These are phyloP conservation scores for Brachionus angularis DNA, from an alignment of 1,140 invertebrate species.

Conservation along the genomic window DNA sequence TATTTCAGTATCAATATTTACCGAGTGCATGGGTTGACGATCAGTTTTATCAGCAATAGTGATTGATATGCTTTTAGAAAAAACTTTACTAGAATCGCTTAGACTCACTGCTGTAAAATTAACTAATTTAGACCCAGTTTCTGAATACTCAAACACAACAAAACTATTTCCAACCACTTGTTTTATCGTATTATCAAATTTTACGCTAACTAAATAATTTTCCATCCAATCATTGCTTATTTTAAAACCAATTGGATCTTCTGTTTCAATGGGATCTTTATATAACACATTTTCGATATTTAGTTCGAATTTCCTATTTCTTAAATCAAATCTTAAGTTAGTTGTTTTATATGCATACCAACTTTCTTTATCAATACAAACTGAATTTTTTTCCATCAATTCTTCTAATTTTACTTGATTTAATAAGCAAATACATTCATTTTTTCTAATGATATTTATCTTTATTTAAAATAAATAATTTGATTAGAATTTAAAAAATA, in stretches of 20 bases:
- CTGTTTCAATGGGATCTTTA: conserved; percentile 3
- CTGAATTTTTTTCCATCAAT: too few species aligned
- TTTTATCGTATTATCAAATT: conserved; percentile 14
- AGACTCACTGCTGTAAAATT: conserved; percentile 19
- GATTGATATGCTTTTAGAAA: background rate
- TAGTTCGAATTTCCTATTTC: background rate
- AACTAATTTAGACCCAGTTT: background rate
- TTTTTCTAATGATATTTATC: too few species aligned
- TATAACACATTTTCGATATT: background rate
- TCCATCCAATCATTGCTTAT: background rate
- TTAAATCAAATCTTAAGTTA: background rate
- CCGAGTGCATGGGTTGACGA: conserved; percentile 14
- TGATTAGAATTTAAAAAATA: too few species aligned
- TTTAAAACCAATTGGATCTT: conserved; percentile 19
- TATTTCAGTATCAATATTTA: background rate
- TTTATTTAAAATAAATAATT: too few species aligned
- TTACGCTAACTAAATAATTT: conserved; percentile 3
- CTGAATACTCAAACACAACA: background rate
- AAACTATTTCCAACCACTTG: conserved; percentile 3
- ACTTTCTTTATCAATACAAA: background rate
- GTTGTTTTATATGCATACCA: background rate
- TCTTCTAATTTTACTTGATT: too few species aligned
- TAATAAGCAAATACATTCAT: too few species aligned
- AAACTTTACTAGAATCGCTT: background rate
- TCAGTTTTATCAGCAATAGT: background rate